These are phyloP conservation scores for Rhinichthys osculus DNA, from an alignment of 2,797 vertebrate genomes.

Conservation along the genomic window DNA sequence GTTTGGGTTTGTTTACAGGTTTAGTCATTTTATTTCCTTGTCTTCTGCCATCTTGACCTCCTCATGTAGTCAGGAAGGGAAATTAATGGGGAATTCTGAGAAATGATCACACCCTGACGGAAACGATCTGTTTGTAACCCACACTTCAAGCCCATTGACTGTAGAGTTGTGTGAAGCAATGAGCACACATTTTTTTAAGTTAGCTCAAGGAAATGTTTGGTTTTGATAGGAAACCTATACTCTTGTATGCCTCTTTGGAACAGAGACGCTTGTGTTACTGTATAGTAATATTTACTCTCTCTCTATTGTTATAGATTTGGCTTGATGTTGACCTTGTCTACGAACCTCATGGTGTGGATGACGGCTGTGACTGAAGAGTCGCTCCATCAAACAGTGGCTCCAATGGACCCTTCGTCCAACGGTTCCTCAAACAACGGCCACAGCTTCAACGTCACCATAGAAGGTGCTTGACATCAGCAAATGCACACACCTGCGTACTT, in stretches of 20 bases:
- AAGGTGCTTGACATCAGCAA: background rate
- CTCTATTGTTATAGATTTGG: conserved; percentile 79
- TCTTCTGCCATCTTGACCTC: background rate
- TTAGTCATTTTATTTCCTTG: conserved; percentile 2
- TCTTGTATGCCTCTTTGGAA: background rate
- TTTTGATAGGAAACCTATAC: conserved; percentile 4
- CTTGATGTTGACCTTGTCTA: conserved; percentile 89
- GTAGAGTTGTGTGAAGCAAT: conserved; percentile 14
- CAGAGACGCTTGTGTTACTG: background rate
- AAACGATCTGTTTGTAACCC: background rate
- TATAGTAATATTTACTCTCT: conserved; percentile 12
- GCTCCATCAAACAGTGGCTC: conserved; percentile 80
- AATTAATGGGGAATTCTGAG: background rate
- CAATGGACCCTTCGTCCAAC: background rate
- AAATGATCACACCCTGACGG: conserved; percentile 4
- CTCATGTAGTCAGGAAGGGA: background rate
- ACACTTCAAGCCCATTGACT: background rate
- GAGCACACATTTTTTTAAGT: background rate
- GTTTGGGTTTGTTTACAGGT: background rate
- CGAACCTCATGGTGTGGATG: conserved; percentile 92
- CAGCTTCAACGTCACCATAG: background rate
- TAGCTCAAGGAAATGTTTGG: conserved; percentile 28
- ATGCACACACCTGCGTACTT: background rate
- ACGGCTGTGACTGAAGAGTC: conserved; percentile 90
- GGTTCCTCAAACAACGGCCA: background rate